Base-by-base conservation (phyloP, 2,888 invertebrate genomes). In the Glyphotaelius pellucidus region DNA sequence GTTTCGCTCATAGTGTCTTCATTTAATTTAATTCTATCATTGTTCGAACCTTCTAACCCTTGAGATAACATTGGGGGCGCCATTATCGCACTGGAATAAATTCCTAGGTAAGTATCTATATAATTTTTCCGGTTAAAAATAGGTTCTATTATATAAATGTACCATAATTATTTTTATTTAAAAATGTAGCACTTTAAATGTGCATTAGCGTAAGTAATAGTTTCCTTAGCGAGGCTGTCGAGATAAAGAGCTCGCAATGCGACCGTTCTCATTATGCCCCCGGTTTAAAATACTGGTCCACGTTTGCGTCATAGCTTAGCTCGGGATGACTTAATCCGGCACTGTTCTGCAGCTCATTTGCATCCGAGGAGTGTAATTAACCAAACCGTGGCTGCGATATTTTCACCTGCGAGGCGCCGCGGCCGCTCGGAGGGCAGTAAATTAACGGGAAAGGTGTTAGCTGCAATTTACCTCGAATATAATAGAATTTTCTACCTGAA, bases 281-380 rank as follows among this genome's bases (percentile, higher is more conserved):
- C 52, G 19, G 52, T 67, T 67, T 67, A 67, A 67, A 67, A 67
- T 67, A 67, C 25, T 67, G 67, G 67, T 67, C 67, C 67, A 67
- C 67, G 67, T 25, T 25, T 25, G 25, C 67, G 67, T 67, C 67
- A 67, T 67, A 67, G 67, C 67, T 67, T 25, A 67, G 67, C 25
- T 5, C 67, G 67, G 67, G 67, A 67, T 67, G 67, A 67, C 67
- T 67, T 67, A 67, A 67, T 67, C 89, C 89, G 35, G 89, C 32
- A 32, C 89, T 42, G 38, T 84, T 84, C 86, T 80, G 86, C 91
- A 32, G 67, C 91, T 88, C 81, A 91, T 91, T 91, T 91, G 91
- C 91, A 91, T 91, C 32, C 84, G 89, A 38, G 83, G 83, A 83
- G 89, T 84, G 83, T 91, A 89, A 91, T 91, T 91, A 91, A 91